A percentile compares a stretch with the other conserved stretches of the same genome.
These are phyloP conservation scores for Glaucomys volans DNA, from an alignment of 2,113 vertebrate species.

Conservation along the genomic window DNA sequence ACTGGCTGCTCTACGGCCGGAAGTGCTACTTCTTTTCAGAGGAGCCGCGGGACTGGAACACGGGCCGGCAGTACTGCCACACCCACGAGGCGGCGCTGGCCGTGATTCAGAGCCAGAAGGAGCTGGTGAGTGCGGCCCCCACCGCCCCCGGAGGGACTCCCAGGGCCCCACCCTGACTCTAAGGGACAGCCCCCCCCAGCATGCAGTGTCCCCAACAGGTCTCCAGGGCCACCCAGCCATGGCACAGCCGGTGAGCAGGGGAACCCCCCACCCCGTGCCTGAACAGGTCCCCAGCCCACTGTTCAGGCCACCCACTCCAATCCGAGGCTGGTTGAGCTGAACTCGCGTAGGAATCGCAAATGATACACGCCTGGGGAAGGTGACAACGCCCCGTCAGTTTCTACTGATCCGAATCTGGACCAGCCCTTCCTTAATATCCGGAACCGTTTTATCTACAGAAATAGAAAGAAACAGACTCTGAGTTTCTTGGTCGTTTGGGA, in stretches of 20 bases:
- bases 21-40: slow-evolving; percentile 82
- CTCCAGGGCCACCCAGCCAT: neutral
- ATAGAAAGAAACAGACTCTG: neutral
- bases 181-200: neutral
- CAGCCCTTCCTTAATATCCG: neutral
- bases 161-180: too few relatives aligned
- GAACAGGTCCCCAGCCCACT: neutral
- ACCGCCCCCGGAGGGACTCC: accelerated
- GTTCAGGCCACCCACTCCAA: neutral
- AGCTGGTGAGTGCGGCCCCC: slow-evolving; percentile 81
- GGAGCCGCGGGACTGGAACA: slow-evolving; percentile 81
- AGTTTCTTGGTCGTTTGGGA: neutral
- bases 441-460: neutral
- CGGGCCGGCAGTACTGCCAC: slow-evolving; percentile 75
- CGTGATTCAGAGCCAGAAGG: slow-evolving; percentile 80
- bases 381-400: neutral
- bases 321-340: neutral
- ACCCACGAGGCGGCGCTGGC: slow-evolving; percentile 73
- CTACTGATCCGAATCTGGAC: neutral
- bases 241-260: neutral
- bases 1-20: slow-evolving; percentile 80
- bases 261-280: accelerated
- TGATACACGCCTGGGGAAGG: neutral
- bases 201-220: neutral
- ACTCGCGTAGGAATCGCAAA: neutral